Percentiles rank a stretch among this genome's conserved stretches.
phyloP scores from a whole-genome alignment of 2,797 vertebrate species.

The Semaprochilodus insignis region DNA sequence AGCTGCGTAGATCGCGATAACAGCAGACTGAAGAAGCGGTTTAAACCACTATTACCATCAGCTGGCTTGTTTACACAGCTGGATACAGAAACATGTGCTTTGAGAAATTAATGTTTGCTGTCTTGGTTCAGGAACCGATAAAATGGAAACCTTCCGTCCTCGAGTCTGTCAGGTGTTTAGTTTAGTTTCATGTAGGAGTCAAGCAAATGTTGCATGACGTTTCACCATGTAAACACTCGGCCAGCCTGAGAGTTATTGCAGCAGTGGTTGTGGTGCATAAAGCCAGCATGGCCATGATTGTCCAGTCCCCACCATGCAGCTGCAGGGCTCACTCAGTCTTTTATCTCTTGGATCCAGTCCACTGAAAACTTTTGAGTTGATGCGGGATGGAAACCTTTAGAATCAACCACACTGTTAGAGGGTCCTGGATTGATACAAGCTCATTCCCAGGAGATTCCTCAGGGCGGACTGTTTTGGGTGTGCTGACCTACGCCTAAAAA shows the following conservation, averaged over 20 bases:
- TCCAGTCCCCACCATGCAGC: slow-evolving; percentile 52
- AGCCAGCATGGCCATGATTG: slow-evolving; percentile 50
- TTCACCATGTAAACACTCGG: too few relatives aligned
- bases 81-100: too few relatives aligned
- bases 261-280: background rate
- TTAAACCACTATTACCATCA: too few relatives aligned
- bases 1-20: too few relatives aligned
- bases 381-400: slow-evolving; percentile 62
- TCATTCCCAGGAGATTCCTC: slow-evolving; percentile 45
- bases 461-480: slow-evolving; percentile 40
- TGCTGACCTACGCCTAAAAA: slow-evolving; percentile 48
- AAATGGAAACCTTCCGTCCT: too few relatives aligned
- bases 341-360: slow-evolving; percentile 79
- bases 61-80: too few relatives aligned
- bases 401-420: slow-evolving; percentile 48
- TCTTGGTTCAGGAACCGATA: too few relatives aligned
- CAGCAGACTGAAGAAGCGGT: too few relatives aligned
- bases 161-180: too few relatives aligned
- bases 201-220: too few relatives aligned
- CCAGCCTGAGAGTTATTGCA: background rate
- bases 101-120: too few relatives aligned
- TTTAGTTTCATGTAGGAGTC: too few relatives aligned
- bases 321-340: slow-evolving; percentile 61
- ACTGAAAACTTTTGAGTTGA: slow-evolving; percentile 70
- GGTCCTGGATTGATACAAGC: slow-evolving; percentile 53